phyloP scores from a whole-genome alignment of 2,888 invertebrate species.

The Norana najaformis region DNA sequence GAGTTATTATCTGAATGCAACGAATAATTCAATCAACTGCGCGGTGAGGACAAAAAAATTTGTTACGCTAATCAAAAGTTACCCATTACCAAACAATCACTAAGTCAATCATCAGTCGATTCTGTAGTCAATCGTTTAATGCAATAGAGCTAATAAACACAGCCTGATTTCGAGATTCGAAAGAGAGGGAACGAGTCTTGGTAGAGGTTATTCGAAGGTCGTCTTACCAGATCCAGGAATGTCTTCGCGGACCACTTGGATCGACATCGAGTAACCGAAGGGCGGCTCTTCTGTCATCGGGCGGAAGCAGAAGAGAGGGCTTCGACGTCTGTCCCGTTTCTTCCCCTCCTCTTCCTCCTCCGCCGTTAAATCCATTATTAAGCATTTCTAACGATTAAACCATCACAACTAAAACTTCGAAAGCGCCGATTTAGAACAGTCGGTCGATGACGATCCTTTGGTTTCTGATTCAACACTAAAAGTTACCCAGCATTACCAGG shows the following conservation, averaged over 20 bases:
- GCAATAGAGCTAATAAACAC: neutral
- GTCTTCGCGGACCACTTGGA: neutral
- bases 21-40: neutral
- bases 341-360: neutral
- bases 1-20: too few relatives aligned
- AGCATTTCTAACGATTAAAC: neutral
- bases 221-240: constrained; percentile 17
- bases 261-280: neutral
- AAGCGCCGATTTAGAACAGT: neutral
- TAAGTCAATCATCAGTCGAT: too few relatives aligned
- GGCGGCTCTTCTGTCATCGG: neutral
- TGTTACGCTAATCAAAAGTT: too few relatives aligned
- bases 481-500: neutral
- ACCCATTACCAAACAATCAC: neutral
- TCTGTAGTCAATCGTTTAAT: too few relatives aligned
- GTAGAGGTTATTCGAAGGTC: neutral
- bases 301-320: neutral
- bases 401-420: neutral
- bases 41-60: neutral
- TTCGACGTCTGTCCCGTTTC: neutral
- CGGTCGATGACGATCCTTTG: neutral
- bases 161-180: neutral
- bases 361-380: neutral
- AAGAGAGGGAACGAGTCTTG: neutral
- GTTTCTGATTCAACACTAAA: neutral